Percentiles rank a stretch among this genome's conserved stretches.
These are phyloP conservation scores for Martes martes DNA, from an alignment of 2,113 vertebrate species.

Conservation along the genomic window DNA sequence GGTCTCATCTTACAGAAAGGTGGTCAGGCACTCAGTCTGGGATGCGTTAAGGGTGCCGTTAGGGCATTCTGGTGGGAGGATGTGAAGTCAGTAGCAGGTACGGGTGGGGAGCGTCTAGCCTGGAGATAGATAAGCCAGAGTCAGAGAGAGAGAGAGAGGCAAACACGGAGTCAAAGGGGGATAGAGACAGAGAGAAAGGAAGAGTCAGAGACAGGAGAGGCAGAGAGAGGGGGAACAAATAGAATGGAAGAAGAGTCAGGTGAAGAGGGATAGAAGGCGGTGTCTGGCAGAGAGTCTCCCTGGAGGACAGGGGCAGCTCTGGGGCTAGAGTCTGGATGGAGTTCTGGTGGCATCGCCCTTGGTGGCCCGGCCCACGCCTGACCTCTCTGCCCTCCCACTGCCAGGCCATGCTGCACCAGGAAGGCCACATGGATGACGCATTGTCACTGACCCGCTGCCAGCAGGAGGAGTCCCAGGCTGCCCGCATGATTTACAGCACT, in stretches of 20 bases:
- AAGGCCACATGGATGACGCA: conserved; percentile 95
- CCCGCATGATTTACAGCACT: conserved; percentile 94
- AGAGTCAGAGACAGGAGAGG: background rate
- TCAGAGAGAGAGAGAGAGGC: background rate
- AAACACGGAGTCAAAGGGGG: background rate
- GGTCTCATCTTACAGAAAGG: background rate
- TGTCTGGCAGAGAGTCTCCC: background rate
- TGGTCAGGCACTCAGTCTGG: background rate
- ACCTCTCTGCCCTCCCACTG: background rate
- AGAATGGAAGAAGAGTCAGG: background rate
- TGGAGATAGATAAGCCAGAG: background rate
- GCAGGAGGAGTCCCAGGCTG: conserved; percentile 92
- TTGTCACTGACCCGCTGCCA: conserved; percentile 91
- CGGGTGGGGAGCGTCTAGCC: background rate
- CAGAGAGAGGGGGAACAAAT: background rate
- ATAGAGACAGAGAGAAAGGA: background rate
- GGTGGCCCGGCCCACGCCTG: background rate
- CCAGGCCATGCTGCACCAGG: conserved; percentile 94
- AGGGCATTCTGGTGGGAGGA: background rate
- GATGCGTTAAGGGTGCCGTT: background rate
- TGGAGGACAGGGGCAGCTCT: no score
- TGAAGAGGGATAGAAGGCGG: background rate
- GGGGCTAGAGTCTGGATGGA: background rate
- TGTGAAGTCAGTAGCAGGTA: background rate
- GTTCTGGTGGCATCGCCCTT: background rate